Base-by-base conservation (phyloP, 2,797 vertebrate species). In the Platyrinchus mystaceus region DNA sequence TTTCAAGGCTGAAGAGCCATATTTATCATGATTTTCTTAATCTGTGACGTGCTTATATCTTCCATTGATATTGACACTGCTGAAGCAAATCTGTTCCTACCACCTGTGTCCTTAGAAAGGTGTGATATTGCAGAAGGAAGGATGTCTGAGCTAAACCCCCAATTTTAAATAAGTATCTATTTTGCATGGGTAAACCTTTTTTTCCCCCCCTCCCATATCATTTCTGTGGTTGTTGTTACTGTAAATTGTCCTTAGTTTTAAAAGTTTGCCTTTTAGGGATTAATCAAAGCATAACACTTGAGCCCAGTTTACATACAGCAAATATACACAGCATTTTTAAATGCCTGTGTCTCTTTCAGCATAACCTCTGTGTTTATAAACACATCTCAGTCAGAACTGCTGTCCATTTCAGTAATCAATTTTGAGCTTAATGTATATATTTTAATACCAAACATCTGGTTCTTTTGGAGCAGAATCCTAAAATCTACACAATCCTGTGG, bases 341-440 rank as follows among this genome's bases (percentile, higher is more conserved):
- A 84, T 78, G 62, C 53, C 50, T 68, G 19, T 75, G 27, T 78
- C 43, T 85, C 69, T 93, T 89, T 85, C 73, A 81, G 17, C 50
- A 56, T 46, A 67, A 59, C 50, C 39, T 81, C 73, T 83, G 6
- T 71, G 69, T 93, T 94, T 93, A 89, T 94, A 96, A 94, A 93
- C 64, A 87, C 43, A 63, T 89, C 46, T 84, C 74, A 87, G 84
- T 80, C 28, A 63, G 28, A 82, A 81, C 50, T 93, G 82, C 79
- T 92, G 73, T 91, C 93, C 76, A 43, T 81, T 94, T 71, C 43
- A 81, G 68, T 91, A 80, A 78, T 64, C 39, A 41, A 9, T 87
- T 93, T 87, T 78, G 50, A 91, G 50, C 47, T 73, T 88, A 80
- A 89, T 89, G 28, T 84, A 78, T 95, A 52, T 73, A 30, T 85